Conservation (phyloP, 23 tunicate species). For the Botrylloides violaceus region DNA sequence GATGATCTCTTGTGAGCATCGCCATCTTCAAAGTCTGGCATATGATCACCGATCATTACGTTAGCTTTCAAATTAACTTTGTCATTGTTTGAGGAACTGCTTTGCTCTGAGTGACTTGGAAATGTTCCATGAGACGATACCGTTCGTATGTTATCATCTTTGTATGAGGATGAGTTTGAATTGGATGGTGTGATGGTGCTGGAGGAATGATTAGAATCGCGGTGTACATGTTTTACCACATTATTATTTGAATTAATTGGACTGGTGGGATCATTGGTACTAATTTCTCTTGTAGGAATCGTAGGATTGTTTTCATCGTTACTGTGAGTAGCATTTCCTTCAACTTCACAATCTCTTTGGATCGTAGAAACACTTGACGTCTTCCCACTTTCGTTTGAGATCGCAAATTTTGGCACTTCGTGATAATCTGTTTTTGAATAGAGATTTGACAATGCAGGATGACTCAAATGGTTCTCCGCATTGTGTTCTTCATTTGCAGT, state of each 20-base stretch:
- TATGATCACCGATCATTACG: background rate
- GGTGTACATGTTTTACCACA: too few species aligned
- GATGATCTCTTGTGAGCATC: background rate
- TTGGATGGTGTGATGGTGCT: background rate
- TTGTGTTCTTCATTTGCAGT: background rate
- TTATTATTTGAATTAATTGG: background rate
- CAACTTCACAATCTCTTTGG: background rate
- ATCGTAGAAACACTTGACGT: background rate
- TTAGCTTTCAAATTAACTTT: background rate
- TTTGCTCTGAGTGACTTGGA: background rate
- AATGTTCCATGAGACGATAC: background rate
- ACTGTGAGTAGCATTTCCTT: background rate
- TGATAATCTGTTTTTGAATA: slow-evolving; percentile 7
- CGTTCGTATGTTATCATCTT: background rate
- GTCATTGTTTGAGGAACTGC: background rate
- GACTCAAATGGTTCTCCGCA: background rate
- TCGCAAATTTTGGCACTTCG: slow-evolving; percentile 5
- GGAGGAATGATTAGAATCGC: background rate
- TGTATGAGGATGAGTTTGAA: background rate
- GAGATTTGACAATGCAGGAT: background rate
- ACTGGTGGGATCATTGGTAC: background rate
- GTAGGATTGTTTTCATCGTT: background rate
- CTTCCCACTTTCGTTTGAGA: background rate
- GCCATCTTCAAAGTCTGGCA: background rate
- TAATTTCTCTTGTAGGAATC: background rate